Percentiles rank a stretch among this genome's conserved stretches.
Conservation (phyloP, 2,888 invertebrate species). For the Spodoptera picta region DNA sequence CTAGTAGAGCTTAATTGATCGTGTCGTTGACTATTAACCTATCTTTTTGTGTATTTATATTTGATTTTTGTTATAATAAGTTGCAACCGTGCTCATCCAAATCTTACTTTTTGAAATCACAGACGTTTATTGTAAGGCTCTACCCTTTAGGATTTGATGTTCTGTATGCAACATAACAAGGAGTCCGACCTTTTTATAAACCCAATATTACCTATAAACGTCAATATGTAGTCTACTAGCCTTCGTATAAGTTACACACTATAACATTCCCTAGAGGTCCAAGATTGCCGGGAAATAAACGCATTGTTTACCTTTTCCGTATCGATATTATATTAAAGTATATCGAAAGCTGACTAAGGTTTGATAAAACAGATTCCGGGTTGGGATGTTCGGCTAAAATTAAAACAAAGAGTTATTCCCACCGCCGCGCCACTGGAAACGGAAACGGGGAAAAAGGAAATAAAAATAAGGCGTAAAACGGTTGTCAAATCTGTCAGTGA, state of each 20-base stretch:
- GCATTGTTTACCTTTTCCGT: constrained; percentile 44
- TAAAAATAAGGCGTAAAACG: constrained; percentile 61
- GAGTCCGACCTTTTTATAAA: constrained; percentile 30
- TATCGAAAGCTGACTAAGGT: constrained; percentile 35
- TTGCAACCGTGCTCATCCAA: not conserved
- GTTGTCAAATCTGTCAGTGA: constrained; percentile 60
- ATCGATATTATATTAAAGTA: constrained; percentile 38
- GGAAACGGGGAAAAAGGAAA: constrained; percentile 50
- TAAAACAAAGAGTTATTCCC: constrained; percentile 56
- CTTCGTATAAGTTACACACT: constrained; percentile 35
- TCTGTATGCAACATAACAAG: constrained; percentile 26
- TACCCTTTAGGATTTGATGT: constrained; percentile 14
- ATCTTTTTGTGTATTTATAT: too few species aligned
- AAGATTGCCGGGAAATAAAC: constrained; percentile 43
- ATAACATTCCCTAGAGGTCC: constrained; percentile 29
- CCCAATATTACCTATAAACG: constrained; percentile 30
- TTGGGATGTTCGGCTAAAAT: constrained; percentile 40
- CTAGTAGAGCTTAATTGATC: too few species aligned
- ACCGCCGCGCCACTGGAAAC: constrained; percentile 43
- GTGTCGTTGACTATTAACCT: too few species aligned
- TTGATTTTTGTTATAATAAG: not conserved
- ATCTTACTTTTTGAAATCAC: constrained; percentile 8
- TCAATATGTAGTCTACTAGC: constrained; percentile 36
- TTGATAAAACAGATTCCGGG: constrained; percentile 44
- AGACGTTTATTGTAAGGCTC: not conserved